These are phyloP conservation scores for Eptatretus atami DNA, from an alignment of 2,797 vertebrate species.

Conservation along the genomic window DNA sequence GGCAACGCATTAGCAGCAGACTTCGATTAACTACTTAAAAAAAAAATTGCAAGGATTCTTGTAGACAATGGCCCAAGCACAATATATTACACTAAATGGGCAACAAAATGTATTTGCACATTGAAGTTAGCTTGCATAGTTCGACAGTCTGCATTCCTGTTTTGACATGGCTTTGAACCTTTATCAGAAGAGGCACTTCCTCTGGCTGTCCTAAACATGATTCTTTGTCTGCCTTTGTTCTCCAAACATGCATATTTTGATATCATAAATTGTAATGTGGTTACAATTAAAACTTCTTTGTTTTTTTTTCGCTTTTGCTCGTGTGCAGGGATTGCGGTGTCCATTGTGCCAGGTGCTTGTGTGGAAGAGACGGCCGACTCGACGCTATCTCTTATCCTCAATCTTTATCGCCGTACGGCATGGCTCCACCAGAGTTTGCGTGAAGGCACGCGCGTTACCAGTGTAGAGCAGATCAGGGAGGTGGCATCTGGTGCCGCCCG, in stretches of 20 bases:
- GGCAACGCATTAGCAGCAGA: too few species aligned
- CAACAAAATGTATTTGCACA: too few species aligned
- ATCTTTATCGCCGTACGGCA: constrained; percentile 66
- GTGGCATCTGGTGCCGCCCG: constrained; percentile 63
- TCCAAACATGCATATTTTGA: too few species aligned
- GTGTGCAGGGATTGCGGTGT: constrained; percentile 56
- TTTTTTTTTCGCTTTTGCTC: background rate
- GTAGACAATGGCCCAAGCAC: too few species aligned
- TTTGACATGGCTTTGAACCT: background rate
- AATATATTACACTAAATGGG: too few species aligned
- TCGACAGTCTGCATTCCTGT: too few species aligned
- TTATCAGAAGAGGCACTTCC: constrained; percentile 2
- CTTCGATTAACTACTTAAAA: too few species aligned
- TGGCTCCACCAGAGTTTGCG: constrained; percentile 84
- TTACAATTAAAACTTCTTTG: too few species aligned
- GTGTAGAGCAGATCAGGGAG: constrained; percentile 74
- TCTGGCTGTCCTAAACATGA: background rate
- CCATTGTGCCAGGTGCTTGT: constrained; percentile 69
- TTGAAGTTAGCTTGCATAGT: too few species aligned
- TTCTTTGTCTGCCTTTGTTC: too few species aligned
- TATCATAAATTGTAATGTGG: too few species aligned
- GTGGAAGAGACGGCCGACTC: constrained; percentile 90
- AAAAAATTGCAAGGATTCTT: too few species aligned
- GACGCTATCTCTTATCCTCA: constrained; percentile 68
- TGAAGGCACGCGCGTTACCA: constrained; percentile 65